These are phyloP conservation scores for Drosophila saltans DNA, from an alignment of 1,140 invertebrate genomes.

Conservation along the genomic window DNA sequence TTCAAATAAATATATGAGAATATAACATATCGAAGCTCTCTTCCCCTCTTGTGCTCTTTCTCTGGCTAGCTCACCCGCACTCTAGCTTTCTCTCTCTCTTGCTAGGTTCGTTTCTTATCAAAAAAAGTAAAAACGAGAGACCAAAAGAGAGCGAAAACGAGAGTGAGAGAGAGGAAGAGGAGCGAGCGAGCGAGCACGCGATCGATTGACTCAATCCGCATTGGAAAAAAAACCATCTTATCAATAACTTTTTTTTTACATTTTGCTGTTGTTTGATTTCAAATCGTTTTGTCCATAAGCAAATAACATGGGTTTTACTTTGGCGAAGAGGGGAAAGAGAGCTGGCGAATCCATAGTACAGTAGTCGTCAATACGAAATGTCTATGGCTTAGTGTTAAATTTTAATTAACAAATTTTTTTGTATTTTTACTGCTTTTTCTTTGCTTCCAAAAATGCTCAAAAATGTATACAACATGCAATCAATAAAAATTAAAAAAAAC, in stretches of 20 bases:
- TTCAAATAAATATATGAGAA: conserved; percentile 11
- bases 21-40: conserved; percentile 12
- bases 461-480: conserved; percentile 37
- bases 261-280: conserved; percentile 33
- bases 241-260: conserved; percentile 46
- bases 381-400: conserved; percentile 58
- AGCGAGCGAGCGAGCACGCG: not conserved
- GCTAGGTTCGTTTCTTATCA: conserved; percentile 52
- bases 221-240: conserved; percentile 57
- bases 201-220: conserved; percentile 51
- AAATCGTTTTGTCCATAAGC: conserved; percentile 48
- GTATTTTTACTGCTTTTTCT: not conserved
- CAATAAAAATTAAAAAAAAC: not conserved
- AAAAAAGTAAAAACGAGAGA: not conserved
- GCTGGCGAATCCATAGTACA: not conserved
- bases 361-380: not conserved
- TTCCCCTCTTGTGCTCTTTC: conserved; percentile 16
- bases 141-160: conserved; percentile 1
- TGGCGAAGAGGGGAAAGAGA: not conserved
- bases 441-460: conserved; percentile 35
- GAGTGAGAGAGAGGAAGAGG: not conserved
- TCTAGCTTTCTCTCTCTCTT: conserved; percentile 2
- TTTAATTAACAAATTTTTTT: conserved; percentile 59
- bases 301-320: conserved; percentile 35
- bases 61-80: conserved; percentile 1